These are phyloP conservation scores for Lepus townsendii DNA, from an alignment of 2,797 vertebrate species.

Conservation along the genomic window DNA sequence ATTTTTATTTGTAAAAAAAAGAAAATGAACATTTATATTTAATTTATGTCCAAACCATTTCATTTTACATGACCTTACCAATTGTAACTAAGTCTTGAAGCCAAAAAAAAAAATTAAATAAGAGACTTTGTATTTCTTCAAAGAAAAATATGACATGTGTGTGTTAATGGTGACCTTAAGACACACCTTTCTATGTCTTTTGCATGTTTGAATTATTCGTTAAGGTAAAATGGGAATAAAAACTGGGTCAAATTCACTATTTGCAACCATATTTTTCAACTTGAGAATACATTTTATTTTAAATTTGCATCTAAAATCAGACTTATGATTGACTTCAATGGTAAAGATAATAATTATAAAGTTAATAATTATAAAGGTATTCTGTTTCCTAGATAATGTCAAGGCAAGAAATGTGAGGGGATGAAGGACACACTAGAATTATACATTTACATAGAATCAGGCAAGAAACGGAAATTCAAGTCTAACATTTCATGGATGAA, in stretches of 20 bases:
- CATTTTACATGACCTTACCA: neutral
- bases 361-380: neutral
- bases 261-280: neutral
- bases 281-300: neutral
- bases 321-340: neutral
- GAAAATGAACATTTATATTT: neutral
- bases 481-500: neutral
- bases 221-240: neutral
- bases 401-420: neutral
- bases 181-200: neutral
- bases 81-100: neutral
- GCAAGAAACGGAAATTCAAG: neutral
- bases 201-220: neutral
- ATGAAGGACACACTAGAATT: neutral
- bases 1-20: no score
- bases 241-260: neutral
- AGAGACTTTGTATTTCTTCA: neutral
- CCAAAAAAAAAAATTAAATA: neutral
- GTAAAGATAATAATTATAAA: neutral
- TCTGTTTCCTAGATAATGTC: neutral
- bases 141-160: neutral
- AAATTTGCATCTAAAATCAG: neutral
- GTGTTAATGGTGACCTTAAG: neutral
- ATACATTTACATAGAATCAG: neutral
- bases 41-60: neutral